Base-by-base conservation (phyloP, 2,113 vertebrate species). In the Anoplopoma fimbria region DNA sequence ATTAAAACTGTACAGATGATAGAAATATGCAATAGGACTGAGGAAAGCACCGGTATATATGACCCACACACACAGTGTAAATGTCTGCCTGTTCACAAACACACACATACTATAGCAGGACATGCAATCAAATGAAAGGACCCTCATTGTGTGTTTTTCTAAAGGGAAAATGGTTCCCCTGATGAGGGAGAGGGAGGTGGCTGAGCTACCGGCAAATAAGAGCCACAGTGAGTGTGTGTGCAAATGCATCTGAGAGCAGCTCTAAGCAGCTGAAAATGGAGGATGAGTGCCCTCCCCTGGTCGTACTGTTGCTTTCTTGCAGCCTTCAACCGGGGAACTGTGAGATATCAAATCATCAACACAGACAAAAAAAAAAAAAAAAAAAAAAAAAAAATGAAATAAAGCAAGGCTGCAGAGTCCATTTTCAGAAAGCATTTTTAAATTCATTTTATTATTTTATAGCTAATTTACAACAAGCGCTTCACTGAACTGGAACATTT, bases 391-490 rank as follows among this genome's bases (percentile, higher is more conserved):
- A 34, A 80, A 75, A 85, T 74, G 89, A 25, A 76, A 40, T 77
- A 79, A 84, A 78, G 89, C 42, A 78, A 91, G 79, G 40, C 83
- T 8, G 36, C 64, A 0, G 77, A 91, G 84, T 85, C 91, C 65
- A 76, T 76, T 87, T 87, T 92, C 91, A 93, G 91, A 93, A 94
- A 93, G 89, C 89, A 90, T 93, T 94, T 95, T 94, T 94, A 93
- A 94, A 95, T 94, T 92, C 42, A 84, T 95, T 96, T 95, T 95
- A 95, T 95, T 95, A 92, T 95, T 95, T 95, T 92, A 94, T 95
- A 95, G 95, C 95, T 96, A 95, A 94, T 96, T 96, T 95, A 95
- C 95, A 96, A 95, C 95, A 95, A 95, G 95, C 95, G 93, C 94
- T 93, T 95, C 93, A 96, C 95, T 95, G 94, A 96, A 95, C 94